phyloP scores from a whole-genome alignment of 1,140 invertebrate genomes.

The Battus philenor region DNA sequence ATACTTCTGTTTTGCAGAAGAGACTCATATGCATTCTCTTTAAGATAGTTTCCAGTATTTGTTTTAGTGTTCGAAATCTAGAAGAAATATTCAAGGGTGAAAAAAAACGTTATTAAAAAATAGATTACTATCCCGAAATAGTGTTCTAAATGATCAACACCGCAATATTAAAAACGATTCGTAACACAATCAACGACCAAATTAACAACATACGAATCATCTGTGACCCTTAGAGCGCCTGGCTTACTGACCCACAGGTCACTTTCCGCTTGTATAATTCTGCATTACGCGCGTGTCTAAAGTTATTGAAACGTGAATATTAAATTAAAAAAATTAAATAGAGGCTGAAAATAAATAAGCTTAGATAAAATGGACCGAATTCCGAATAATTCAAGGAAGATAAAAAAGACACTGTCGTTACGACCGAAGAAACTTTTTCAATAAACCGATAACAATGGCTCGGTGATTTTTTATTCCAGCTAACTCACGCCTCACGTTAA shows the following conservation, averaged over 20 bases:
- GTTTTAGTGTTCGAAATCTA: no score
- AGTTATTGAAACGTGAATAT: constrained; percentile 25
- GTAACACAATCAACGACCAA: constrained; percentile 31
- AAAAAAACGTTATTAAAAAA: no score
- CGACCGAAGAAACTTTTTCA: constrained; percentile 54
- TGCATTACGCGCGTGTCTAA: constrained; percentile 29
- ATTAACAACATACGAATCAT: constrained; percentile 30
- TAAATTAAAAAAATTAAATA: not conserved
- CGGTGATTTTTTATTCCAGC: constrained; percentile 35
- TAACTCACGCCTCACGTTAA: constrained; percentile 24
- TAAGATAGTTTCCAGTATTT: no score
- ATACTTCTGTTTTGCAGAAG: no score
- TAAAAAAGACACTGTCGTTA: constrained; percentile 28
- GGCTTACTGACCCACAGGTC: constrained; percentile 51
- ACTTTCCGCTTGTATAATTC: constrained; percentile 26
- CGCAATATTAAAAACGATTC: constrained; percentile 3
- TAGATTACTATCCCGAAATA: no score
- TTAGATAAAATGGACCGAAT: constrained; percentile 5
- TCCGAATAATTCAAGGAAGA: constrained; percentile 9
- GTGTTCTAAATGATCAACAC: no score
- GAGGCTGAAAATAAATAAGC: not conserved
- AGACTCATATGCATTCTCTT: no score
- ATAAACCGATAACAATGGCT: constrained; percentile 59
- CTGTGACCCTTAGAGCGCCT: constrained; percentile 28
- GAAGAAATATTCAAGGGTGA: no score